These are phyloP conservation scores for Plebejus anna DNA, from an alignment of 2,888 invertebrate species.

Conservation along the genomic window DNA sequence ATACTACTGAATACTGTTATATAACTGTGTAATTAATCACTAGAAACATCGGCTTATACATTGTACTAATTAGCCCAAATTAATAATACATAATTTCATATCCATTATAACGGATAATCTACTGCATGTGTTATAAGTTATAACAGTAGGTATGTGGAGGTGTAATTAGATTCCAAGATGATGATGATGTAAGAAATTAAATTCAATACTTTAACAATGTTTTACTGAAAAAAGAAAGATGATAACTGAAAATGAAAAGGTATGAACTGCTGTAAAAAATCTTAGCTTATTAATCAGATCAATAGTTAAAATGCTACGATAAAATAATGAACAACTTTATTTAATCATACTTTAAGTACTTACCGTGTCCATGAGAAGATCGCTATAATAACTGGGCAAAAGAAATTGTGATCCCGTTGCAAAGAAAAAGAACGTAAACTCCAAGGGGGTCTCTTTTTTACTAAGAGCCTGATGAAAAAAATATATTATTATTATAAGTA, in stretches of 20 bases:
- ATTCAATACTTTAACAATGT: too few species aligned
- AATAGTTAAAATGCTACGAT: too few species aligned
- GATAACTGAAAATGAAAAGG: too few species aligned
- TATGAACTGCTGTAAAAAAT: too few species aligned
- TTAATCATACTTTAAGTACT: not conserved
- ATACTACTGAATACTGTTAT: not conserved
- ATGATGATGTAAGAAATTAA: too few species aligned
- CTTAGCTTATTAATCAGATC: too few species aligned
- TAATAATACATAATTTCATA: not conserved
- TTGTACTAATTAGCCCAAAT: not conserved
- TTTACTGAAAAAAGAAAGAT: too few species aligned
- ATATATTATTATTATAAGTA: not conserved
- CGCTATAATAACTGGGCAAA: constrained; percentile 62
- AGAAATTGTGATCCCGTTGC: constrained; percentile 51
- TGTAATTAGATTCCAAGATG: too few species aligned
- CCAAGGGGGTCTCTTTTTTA: constrained; percentile 47
- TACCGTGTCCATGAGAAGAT: constrained; percentile 62
- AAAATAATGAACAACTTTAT: not conserved
- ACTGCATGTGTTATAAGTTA: too few species aligned
- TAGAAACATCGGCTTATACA: not conserved
- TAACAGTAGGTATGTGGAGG: too few species aligned
- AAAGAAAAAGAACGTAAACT: constrained; percentile 53
- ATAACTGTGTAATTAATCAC: constrained; percentile 5
- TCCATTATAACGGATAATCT: not conserved
- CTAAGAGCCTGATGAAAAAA: constrained; percentile 50